Base-by-base conservation (phyloP, 1,140 invertebrate species). In the Drosophila malerkotliana region DNA sequence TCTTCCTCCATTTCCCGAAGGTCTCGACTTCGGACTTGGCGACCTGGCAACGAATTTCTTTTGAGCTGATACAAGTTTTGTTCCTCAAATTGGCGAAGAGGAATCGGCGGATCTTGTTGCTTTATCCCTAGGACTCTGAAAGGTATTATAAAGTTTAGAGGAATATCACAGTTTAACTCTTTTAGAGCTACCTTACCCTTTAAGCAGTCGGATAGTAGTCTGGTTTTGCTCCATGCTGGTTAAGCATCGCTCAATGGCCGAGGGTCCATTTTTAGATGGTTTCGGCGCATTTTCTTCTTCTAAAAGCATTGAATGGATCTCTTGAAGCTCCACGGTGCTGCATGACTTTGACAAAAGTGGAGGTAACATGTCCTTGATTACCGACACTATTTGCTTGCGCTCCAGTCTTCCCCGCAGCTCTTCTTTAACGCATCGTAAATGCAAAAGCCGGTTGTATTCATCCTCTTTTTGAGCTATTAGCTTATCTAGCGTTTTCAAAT, bases 391-490 rank as follows among this genome's bases (percentile, higher is more conserved):
- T 37, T 82, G 66, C 56, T 53, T 79, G 6, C 72, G 68, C 39
- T 79, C 34, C 8, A 88, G 8, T 6, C 83, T 72, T 0, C 44
- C 52, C 0, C 37, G 60, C 6, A 88, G 30, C 54, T 88, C 83
- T 10, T 66, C 30, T 12, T 88, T 88, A 4, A 79, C 48, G 45
- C 51, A 57, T 9, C 79, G 72, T 37, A 88, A 52, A 4, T 88
- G 68, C 0, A 68, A 41, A 9, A 88, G 47, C 1, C 83, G 79
- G 77, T 89, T 89, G 8, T 55, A 54, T 14, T 88, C 83, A n/a
- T 83, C 79, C 47, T 89, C 84, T 41, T 88, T 83, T 12, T 72
- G 34, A 5, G 10, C 10, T 1, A 89, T 53, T 0, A 83, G 21
- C 1, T 62, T 77, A 21, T 88, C 68, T 14, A 88, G 63, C 0